phyloP scores from a whole-genome alignment of 2,888 invertebrate genomes.

The Mechanitis mazaeus region DNA sequence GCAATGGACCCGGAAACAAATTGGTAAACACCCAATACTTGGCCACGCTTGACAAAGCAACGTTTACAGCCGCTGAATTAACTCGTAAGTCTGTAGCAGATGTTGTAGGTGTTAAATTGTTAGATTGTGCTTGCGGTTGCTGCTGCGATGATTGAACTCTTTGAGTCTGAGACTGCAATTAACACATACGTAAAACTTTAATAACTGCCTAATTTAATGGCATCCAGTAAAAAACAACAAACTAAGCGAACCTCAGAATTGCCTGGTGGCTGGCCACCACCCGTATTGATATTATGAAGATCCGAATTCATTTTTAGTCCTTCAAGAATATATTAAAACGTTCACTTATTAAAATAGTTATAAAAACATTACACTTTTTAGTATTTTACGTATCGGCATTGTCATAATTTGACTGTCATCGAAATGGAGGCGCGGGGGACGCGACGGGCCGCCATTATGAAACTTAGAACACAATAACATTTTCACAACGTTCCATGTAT shows the following conservation, averaged over 20 bases:
- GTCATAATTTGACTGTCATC: slow-evolving; percentile 79
- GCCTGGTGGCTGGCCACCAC: slow-evolving; percentile 76
- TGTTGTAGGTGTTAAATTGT: slow-evolving; percentile 68
- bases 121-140: slow-evolving; percentile 49
- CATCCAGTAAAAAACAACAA: slow-evolving; percentile 30
- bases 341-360: slow-evolving; percentile 49
- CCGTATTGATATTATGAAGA: slow-evolving; percentile 76
- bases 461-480: slow-evolving; percentile 75
- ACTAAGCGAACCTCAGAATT: slow-evolving; percentile 70
- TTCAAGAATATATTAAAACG: slow-evolving; percentile 36
- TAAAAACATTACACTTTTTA: slow-evolving; percentile 64
- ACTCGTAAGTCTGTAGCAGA: slow-evolving; percentile 79
- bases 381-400: slow-evolving; percentile 69
- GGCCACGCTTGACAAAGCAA: slow-evolving; percentile 85
- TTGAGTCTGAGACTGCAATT: slow-evolving; percentile 61
- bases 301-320: slow-evolving; percentile 71
- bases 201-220: slow-evolving; percentile 14
- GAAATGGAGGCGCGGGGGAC: slow-evolving; percentile 81
- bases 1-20: slow-evolving; percentile 85
- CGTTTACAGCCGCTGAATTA: slow-evolving; percentile 80
- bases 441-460: slow-evolving; percentile 81
- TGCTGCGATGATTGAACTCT: slow-evolving; percentile 57
- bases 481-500: slow-evolving; percentile 42
- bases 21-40: slow-evolving; percentile 91
- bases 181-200: slow-evolving; percentile 36